Conservation (phyloP, 2,888 invertebrate genomes). For the Drosophila quinaria region DNA sequence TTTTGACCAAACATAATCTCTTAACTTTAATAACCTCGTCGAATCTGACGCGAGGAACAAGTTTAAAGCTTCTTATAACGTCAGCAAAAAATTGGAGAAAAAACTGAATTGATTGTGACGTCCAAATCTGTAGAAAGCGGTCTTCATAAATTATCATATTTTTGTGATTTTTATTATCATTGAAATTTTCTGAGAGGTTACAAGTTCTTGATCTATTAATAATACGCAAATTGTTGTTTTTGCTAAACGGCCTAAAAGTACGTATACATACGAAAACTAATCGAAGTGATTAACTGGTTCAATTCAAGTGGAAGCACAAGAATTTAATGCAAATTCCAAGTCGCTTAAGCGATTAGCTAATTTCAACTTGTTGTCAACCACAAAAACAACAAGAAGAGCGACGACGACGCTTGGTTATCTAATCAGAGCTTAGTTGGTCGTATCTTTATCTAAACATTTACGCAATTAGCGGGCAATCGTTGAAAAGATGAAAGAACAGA, state of each 20-base stretch:
- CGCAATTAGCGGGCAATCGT: slow-evolving; percentile 54
- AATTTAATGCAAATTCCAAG: slow-evolving; percentile 42
- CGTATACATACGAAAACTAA: slow-evolving; percentile 19
- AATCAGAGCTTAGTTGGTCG: slow-evolving; percentile 53
- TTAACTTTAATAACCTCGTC: background rate
- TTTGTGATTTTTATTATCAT: background rate
- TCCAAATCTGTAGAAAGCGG: background rate
- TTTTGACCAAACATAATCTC: background rate
- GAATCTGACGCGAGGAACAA: background rate
- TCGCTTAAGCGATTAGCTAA: slow-evolving; percentile 47
- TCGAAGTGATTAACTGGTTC: slow-evolving; percentile 30
- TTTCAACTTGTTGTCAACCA: slow-evolving; percentile 27
- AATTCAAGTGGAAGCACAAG: slow-evolving; percentile 52
- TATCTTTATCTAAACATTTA: slow-evolving; percentile 64
- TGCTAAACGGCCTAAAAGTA: background rate
- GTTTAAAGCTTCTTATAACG: background rate
- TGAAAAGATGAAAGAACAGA: slow-evolving; percentile 35
- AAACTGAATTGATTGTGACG: background rate
- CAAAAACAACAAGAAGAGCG: background rate
- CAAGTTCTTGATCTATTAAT: slow-evolving; percentile 26
- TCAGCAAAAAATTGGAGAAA: background rate
- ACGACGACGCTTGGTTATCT: slow-evolving; percentile 57
- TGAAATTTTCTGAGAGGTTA: background rate
- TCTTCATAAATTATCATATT: background rate
- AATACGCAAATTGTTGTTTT: slow-evolving; percentile 16